A percentile compares a stretch with the other conserved stretches of the same genome.
Evolutionary conservation across 2,113 vertebrate species (phyloP).

Genomic region (Furnarius figulus): DNA sequence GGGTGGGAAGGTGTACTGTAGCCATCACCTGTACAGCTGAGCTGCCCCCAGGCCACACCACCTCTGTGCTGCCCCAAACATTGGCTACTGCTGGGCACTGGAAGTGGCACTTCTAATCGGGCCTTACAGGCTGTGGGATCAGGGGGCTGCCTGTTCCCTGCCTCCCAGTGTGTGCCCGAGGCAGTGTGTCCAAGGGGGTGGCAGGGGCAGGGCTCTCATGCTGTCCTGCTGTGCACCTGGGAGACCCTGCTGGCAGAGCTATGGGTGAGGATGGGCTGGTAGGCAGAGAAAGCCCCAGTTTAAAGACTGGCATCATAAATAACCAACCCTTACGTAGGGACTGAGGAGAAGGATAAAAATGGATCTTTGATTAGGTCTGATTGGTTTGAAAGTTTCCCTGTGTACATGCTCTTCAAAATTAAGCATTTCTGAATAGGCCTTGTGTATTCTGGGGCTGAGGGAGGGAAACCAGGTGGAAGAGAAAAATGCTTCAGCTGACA

Average conservation of each 20-base stretch:
- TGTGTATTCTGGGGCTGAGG: background rate
- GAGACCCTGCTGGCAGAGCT: background rate
- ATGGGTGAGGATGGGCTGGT: background rate
- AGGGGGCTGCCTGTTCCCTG: background rate
- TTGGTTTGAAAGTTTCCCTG: background rate
- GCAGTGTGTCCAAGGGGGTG: background rate
- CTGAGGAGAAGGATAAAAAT: background rate
- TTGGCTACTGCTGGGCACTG: background rate
- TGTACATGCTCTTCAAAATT: background rate
- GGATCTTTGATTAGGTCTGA: background rate
- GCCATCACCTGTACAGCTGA: background rate
- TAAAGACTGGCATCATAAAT: background rate
- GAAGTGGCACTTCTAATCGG: background rate
- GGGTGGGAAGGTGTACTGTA: background rate
- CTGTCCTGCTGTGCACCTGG: background rate
- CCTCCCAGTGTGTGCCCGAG: rapidly evolving
- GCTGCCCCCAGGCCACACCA: background rate
- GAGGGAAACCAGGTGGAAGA: background rate
- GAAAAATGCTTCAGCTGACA: constrained; percentile 41
- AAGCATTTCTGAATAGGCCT: background rate
- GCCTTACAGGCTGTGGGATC: background rate
- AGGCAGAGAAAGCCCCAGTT: background rate
- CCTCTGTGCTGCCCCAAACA: background rate
- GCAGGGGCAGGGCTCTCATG: background rate
- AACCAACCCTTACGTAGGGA: background rate